Evolutionary conservation across 1,140 invertebrate species (phyloP).

Genomic region (Aporrectodea caliginosa): DNA sequence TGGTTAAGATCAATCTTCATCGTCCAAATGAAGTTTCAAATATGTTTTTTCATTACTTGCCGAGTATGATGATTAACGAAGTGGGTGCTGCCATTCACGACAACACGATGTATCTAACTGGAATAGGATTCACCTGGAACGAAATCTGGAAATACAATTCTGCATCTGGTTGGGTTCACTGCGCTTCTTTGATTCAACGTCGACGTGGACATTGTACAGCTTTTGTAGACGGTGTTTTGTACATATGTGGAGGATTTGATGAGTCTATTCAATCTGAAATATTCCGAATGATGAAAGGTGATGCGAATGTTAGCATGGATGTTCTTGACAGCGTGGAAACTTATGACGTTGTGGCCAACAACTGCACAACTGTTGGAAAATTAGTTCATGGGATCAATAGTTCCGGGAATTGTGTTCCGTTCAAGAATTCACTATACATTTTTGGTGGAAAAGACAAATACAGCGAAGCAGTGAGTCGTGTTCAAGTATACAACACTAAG

Average conservation of each 20-base stretch:
- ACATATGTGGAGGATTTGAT: neutral
- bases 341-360: neutral
- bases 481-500: neutral
- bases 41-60: too few relatives aligned
- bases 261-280: too few relatives aligned
- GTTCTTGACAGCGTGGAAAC: neutral
- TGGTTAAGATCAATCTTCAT: neutral
- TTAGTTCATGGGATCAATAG: neutral
- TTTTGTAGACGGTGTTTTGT: neutral
- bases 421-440: neutral
- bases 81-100: too few relatives aligned
- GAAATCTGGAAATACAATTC: neutral
- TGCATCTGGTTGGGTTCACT: neutral
- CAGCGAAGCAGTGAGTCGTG: neutral
- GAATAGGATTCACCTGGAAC: neutral
- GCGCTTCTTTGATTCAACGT: neutral
- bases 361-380: neutral
- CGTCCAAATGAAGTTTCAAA: neutral
- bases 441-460: neutral
- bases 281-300: too few relatives aligned
- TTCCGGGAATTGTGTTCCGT: neutral
- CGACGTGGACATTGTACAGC: neutral
- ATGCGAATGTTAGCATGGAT: too few relatives aligned
- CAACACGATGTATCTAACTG: too few relatives aligned
- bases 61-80: too few relatives aligned